phyloP scores from a whole-genome alignment of 2,797 vertebrate species.

The Spheniscus humboldti region DNA sequence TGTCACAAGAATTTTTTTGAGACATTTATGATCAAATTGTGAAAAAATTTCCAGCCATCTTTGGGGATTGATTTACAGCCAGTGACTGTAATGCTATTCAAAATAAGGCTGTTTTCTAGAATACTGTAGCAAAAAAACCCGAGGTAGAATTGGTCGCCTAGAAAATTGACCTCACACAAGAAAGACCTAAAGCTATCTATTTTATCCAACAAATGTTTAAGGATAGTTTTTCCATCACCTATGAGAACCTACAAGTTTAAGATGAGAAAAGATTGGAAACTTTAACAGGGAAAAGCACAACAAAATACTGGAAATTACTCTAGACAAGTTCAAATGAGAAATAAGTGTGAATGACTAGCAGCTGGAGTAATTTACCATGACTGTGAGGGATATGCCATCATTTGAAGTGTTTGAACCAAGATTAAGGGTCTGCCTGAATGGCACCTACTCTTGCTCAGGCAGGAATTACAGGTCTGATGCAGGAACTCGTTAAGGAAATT shows the following conservation, averaged over 20 bases:
- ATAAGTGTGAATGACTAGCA: not conserved
- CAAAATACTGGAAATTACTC: not conserved
- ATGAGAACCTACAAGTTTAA: not conserved
- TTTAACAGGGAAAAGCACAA: not conserved
- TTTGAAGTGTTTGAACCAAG: not conserved
- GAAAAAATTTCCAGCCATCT: not conserved
- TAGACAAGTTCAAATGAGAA: not conserved
- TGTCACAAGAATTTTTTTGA: not conserved
- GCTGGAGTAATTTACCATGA: not conserved
- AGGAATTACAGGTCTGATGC: not conserved
- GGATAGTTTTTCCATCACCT: not conserved
- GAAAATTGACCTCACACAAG: not conserved
- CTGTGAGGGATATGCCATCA: not conserved
- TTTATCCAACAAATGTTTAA: not conserved
- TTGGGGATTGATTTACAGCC: not conserved
- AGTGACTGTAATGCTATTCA: not conserved
- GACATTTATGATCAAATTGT: not conserved
- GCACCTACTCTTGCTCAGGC: not conserved
- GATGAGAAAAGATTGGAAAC: not conserved
- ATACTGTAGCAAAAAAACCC: not conserved
- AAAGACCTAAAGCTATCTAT: not conserved
- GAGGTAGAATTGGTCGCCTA: not conserved
- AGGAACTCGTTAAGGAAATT: not conserved
- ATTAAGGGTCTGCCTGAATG: not conserved
- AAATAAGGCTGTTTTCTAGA: not conserved